Evolutionary conservation across 2,888 invertebrate genomes (phyloP).

Genomic region (Ceramica pisi): DNA sequence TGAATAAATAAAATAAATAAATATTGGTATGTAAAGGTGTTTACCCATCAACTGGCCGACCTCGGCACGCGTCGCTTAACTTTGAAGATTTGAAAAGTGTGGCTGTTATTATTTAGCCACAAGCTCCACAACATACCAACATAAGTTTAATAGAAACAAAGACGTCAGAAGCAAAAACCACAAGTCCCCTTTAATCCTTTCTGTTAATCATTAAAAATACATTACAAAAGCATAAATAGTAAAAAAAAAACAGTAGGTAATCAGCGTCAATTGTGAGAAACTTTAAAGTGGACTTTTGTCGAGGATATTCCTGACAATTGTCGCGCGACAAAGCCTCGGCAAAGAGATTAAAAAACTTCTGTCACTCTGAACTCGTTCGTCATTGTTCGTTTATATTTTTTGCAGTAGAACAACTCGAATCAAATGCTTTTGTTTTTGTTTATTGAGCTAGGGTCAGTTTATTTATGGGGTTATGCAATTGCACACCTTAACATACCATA

Average conservation of each 20-base stretch:
- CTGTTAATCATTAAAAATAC: conserved; percentile 13
- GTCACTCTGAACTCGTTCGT: conserved; percentile 33
- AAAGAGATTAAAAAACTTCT: conserved; percentile 63
- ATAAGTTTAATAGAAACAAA: background rate
- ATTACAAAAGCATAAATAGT: conserved; percentile 3
- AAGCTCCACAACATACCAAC: background rate
- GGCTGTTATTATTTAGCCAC: too few species aligned
- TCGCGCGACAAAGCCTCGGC: conserved; percentile 30
- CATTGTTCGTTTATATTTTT: conserved; percentile 28
- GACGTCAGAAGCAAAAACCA: background rate
- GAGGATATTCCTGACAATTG: conserved; percentile 29
- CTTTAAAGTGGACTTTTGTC: conserved; percentile 35
- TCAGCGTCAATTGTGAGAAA: conserved; percentile 52
- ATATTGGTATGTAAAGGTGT: background rate
- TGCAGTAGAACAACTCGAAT: conserved; percentile 1
- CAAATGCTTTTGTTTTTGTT: conserved; percentile 10
- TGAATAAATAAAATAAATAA: too few species aligned
- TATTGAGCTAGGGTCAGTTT: background rate
- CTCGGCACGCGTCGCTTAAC: background rate
- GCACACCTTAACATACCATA: too few species aligned
- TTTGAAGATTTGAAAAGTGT: background rate
- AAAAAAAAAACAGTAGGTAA: conserved; percentile 35
- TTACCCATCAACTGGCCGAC: background rate
- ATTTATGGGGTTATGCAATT: background rate
- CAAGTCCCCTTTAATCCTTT: background rate